A percentile compares a stretch with the other conserved stretches of the same genome.
Conservation (phyloP, 2,888 invertebrate genomes). For the Malthinus flaveolus region DNA sequence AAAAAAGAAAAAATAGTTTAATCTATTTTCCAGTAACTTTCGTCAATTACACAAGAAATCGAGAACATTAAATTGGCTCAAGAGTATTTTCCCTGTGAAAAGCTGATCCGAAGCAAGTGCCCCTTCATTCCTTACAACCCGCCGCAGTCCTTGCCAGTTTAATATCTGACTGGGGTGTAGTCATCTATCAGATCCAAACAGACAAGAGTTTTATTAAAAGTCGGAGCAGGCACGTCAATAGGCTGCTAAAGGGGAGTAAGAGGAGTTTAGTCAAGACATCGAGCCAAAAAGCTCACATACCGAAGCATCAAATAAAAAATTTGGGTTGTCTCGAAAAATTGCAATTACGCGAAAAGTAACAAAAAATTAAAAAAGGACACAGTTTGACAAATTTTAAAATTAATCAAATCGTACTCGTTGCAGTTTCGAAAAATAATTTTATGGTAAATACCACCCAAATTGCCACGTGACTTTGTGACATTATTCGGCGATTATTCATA, state of each 20-base stretch:
- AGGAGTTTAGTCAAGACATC: conserved; percentile 27
- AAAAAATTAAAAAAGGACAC: too few species aligned
- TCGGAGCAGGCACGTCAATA: conserved; percentile 56
- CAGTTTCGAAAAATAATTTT: too few species aligned
- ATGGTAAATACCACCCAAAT: conserved; percentile 6
- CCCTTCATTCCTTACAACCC: conserved; percentile 33
- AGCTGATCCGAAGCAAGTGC: conserved; percentile 44
- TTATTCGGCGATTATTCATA: conserved; percentile 48
- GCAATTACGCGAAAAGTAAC: too few species aligned
- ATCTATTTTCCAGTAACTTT: conserved; percentile 16
- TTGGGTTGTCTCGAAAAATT: neutral
- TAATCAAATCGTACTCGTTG: too few species aligned
- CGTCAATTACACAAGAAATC: conserved; percentile 11
- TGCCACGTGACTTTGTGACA: conserved; percentile 43
- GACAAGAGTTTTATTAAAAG: conserved; percentile 62
- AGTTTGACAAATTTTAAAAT: too few species aligned
- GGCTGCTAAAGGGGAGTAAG: conserved; percentile 39
- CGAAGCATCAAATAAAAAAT: conserved; percentile 15
- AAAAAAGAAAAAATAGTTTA: conserved; percentile 6
- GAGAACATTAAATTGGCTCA: conserved; percentile 28
- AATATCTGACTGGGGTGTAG: conserved; percentile 59
- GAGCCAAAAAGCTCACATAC: conserved; percentile 24
- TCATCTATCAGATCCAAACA: conserved; percentile 61
- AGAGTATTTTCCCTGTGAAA: conserved; percentile 44
- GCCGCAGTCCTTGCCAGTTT: conserved; percentile 43